These are phyloP conservation scores for Aproaerema taeniolella DNA, from an alignment of 2,888 invertebrate genomes.

Conservation along the genomic window DNA sequence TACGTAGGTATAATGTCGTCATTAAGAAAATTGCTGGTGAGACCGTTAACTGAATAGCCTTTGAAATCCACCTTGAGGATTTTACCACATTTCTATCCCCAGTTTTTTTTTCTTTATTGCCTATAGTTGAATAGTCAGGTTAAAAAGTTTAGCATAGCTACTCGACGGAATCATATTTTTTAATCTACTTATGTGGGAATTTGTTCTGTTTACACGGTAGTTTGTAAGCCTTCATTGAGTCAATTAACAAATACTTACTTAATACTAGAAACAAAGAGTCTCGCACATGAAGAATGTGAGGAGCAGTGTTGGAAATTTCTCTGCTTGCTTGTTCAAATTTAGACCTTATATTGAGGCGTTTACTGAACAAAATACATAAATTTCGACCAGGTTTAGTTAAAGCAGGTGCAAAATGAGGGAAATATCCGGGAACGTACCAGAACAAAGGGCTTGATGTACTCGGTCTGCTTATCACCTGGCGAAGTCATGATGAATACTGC, in stretches of 20 bases:
- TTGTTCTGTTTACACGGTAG: neutral
- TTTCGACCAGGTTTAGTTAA: too few relatives aligned
- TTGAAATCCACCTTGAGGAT: neutral
- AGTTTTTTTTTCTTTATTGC: too few relatives aligned
- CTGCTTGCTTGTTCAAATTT: neutral
- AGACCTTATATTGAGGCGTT: neutral
- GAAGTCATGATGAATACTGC: too few relatives aligned
- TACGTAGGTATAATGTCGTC: conserved; percentile 5
- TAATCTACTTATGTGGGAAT: neutral
- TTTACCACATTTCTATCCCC: too few relatives aligned
- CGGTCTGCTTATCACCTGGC: conserved; percentile 36
- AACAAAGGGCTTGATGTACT: conserved; percentile 32
- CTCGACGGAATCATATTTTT: too few relatives aligned
- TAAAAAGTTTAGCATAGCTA: too few relatives aligned
- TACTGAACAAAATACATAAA: too few relatives aligned
- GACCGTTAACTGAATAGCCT: conserved; percentile 4
- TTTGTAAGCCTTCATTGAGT: conserved; percentile 7
- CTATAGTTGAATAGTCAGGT: too few relatives aligned
- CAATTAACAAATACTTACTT: conserved; percentile 34
- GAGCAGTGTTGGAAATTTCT: neutral
- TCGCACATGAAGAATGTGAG: conserved; percentile 23
- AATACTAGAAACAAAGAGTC: conserved; percentile 31
- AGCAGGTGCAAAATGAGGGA: conserved; percentile 42
- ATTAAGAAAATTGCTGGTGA: conserved; percentile 11
- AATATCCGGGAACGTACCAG: conserved; percentile 27